Conservation (phyloP, 2,113 vertebrate genomes). For the Bombycilla garrulus region DNA sequence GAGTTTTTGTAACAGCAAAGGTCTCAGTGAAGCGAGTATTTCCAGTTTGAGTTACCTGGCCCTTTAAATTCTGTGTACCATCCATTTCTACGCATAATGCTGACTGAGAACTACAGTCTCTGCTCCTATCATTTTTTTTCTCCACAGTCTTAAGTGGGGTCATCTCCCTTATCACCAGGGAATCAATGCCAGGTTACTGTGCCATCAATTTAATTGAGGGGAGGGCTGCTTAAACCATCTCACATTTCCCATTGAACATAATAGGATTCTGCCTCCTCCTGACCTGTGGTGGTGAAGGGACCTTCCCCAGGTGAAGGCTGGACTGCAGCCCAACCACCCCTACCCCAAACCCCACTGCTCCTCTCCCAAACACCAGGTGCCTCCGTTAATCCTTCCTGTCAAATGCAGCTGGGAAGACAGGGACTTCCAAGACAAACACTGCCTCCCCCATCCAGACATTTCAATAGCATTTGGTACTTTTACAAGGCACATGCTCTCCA, state of each 20-base stretch:
- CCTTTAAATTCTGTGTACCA: slow-evolving; percentile 38
- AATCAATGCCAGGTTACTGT: slow-evolving; percentile 64
- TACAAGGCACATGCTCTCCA: not conserved
- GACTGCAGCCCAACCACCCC: not conserved
- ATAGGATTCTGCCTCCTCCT: slow-evolving; percentile 17
- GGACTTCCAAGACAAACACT: not conserved
- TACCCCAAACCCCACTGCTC: not conserved
- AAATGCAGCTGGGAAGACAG: not conserved
- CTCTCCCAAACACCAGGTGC: fast-evolving
- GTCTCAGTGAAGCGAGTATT: not conserved
- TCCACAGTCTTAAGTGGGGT: slow-evolving; percentile 49
- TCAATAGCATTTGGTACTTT: not conserved
- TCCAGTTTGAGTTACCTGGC: not conserved
- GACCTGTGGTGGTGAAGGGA: slow-evolving; percentile 16
- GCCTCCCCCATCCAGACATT: not conserved
- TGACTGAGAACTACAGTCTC: slow-evolving; percentile 48
- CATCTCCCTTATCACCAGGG: slow-evolving; percentile 58
- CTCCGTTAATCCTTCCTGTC: not conserved
- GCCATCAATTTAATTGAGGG: slow-evolving; percentile 63
- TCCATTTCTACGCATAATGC: slow-evolving; percentile 9
- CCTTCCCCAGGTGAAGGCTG: slow-evolving; percentile 34
- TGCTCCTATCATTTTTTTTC: slow-evolving; percentile 55
- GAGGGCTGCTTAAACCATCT: slow-evolving; percentile 30
- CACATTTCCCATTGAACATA: not conserved
- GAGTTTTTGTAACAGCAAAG: not conserved